Conservation (phyloP, 2,113 vertebrate genomes). For the Cichladusa arquata region DNA sequence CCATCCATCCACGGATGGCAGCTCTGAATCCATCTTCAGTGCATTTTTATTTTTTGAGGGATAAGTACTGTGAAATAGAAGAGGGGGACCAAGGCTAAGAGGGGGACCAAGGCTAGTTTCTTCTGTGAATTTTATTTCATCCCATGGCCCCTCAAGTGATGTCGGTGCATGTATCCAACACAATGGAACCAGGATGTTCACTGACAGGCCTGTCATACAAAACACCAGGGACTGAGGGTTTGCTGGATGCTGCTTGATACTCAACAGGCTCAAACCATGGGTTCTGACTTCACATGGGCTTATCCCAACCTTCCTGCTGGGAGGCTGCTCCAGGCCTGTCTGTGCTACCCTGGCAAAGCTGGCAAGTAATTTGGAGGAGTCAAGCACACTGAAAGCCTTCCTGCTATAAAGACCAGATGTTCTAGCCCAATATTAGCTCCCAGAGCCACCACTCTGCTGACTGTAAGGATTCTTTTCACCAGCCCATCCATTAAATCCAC, state of each 20-base stretch:
- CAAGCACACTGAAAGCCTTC: neutral
- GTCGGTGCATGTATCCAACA: neutral
- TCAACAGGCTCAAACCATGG: neutral
- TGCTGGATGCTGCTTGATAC: accelerated
- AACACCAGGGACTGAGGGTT: neutral
- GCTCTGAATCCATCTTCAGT: neutral
- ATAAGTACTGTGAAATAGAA: neutral
- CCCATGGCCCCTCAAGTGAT: neutral
- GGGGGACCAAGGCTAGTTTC: neutral
- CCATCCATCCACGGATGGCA: neutral
- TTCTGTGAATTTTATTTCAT: neutral
- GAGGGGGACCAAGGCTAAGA: neutral
- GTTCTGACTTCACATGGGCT: neutral
- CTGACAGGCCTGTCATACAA: neutral
- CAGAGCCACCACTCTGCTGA: neutral
- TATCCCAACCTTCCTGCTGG: neutral
- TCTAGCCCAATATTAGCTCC: neutral
- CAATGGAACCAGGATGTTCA: accelerated
- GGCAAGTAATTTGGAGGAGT: neutral
- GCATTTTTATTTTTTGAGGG: neutral
- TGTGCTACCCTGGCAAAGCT: neutral
- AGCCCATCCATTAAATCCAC: neutral
- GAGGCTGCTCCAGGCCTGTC: neutral
- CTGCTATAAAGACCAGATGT: conserved; percentile 16
- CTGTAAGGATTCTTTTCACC: conserved; percentile 19